Percentiles rank a stretch among this genome's conserved stretches.
These are phyloP conservation scores for Odontocolon sp. DNA, from an alignment of 2,888 invertebrate species.

Conservation along the genomic window DNA sequence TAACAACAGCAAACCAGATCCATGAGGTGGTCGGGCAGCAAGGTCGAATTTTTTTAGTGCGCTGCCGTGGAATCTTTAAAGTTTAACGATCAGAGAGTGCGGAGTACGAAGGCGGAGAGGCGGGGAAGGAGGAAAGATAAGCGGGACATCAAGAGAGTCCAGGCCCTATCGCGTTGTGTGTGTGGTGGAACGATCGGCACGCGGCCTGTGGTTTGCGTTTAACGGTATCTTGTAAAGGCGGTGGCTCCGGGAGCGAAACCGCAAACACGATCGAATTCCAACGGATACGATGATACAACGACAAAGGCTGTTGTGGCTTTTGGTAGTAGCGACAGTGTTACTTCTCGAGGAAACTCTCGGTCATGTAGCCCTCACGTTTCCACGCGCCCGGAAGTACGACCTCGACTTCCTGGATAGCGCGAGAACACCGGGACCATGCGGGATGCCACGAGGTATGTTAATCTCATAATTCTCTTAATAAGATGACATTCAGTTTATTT, in stretches of 20 bases:
- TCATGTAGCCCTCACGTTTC: slow-evolving; percentile 94
- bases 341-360: slow-evolving; percentile 70
- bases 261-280: slow-evolving; percentile 57
- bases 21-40: slow-evolving; percentile 18
- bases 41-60: background rate
- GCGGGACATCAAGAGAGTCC: background rate
- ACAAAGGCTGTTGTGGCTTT: slow-evolving; percentile 62
- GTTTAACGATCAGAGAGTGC: background rate
- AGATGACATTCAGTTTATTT: background rate
- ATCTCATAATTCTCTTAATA: background rate
- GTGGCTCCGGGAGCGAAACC: slow-evolving; percentile 38
- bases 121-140: background rate
- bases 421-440: slow-evolving; percentile 95
- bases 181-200: slow-evolving; percentile 55
- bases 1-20: background rate
- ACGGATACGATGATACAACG: slow-evolving; percentile 60
- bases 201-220: slow-evolving; percentile 62
- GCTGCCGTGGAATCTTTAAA: background rate
- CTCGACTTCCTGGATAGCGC: slow-evolving; percentile 96
- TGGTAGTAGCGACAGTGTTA: slow-evolving; percentile 59
- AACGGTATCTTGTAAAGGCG: slow-evolving; percentile 61
- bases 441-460: slow-evolving; percentile 95
- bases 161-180: background rate
- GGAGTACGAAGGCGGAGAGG: background rate
- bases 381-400: slow-evolving; percentile 93